Percentiles rank a stretch among this genome's conserved stretches.
phyloP scores from a whole-genome alignment of 2,888 invertebrate genomes.

The Erebia palarica region DNA sequence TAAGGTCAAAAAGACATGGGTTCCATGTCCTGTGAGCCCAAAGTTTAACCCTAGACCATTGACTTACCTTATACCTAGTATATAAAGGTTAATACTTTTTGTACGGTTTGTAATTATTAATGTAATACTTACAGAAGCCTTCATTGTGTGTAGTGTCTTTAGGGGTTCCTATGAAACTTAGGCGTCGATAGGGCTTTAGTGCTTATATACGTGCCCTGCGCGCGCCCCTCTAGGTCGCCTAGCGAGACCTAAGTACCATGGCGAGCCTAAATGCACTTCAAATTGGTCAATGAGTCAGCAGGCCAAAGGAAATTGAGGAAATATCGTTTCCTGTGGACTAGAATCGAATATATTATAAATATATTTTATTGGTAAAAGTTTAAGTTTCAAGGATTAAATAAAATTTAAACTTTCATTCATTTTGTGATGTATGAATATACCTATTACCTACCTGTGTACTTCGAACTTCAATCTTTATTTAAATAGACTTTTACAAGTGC shows the following conservation, averaged over 20 bases:
- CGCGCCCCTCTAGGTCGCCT: slow-evolving; percentile 38
- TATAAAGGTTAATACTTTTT: neutral
- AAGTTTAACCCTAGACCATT: neutral
- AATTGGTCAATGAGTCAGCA: slow-evolving; percentile 33
- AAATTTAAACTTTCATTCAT: too few species aligned
- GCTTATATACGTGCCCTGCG: slow-evolving; percentile 45
- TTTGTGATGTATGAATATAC: too few species aligned
- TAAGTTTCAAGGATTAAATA: too few species aligned
- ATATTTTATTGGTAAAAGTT: too few species aligned
- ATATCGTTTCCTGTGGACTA: slow-evolving; percentile 29
- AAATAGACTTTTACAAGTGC: too few species aligned
- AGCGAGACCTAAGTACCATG: slow-evolving; percentile 29
- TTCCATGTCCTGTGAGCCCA: neutral
- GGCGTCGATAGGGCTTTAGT: slow-evolving; percentile 26
- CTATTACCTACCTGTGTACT: too few species aligned
- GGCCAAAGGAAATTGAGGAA: slow-evolving; percentile 30
- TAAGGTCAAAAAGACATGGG: neutral
- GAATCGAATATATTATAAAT: neutral
- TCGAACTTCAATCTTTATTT: too few species aligned
- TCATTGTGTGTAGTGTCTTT: slow-evolving; percentile 46
- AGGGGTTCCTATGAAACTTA: slow-evolving; percentile 40
- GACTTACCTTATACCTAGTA: neutral
- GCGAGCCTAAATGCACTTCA: slow-evolving; percentile 23
- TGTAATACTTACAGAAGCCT: slow-evolving; percentile 34
- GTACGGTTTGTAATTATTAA: neutral